Base-by-base conservation (phyloP, 2,797 vertebrate species). In the Pseudochaenichthys georgianus region DNA sequence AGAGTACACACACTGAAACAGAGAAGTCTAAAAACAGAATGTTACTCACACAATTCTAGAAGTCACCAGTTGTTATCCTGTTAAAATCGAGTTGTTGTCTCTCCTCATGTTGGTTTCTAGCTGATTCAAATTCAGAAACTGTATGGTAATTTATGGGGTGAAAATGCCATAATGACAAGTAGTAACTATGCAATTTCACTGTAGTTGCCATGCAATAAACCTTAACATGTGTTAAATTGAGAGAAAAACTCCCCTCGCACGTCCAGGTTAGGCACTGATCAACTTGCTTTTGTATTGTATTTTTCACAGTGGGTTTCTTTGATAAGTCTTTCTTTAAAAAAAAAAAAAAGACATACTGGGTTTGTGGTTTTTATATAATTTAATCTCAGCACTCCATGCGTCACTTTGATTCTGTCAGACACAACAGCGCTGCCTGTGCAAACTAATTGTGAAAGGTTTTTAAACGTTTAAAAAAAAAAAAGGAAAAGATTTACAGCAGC, bases 31-130 rank as follows among this genome's bases (percentile, higher is more conserved):
- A 21, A 21, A 21, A 21, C 21, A 21, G 21, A 21, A 21, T 21
- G 21, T 21, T 21, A 21, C 21, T 21, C 2, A 21, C 21, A 21
- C 21, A 21, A 21, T 21, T 21, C 21, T 21, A 21, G 21, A 21
- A 21, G 21, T 21, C 21, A 21, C 21, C 21, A 21, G 21, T 21
- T 21, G 21, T 21, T 21, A 21, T 21, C 21, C 21, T 21, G 21
- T 21, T 2, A 21, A 21, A 21, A 21, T 21, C 21, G 21, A 21
- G 21, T 21, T 21, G 21, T 21, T 21, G 48, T 77, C 16, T 70
- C 13, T 71, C n/a, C 43, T 57, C 51, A 64, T 76, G 74, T 64
- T 41, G 53, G 51, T 13, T 66, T 43, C 43, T 46, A 72, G 78
- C 23, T 61, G 47, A 75, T 54, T 63, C 59, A 63, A 54, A 61